Evolutionary conservation across 2,113 vertebrate species (phyloP).

Genomic region (Engraulis encrasicolus): DNA sequence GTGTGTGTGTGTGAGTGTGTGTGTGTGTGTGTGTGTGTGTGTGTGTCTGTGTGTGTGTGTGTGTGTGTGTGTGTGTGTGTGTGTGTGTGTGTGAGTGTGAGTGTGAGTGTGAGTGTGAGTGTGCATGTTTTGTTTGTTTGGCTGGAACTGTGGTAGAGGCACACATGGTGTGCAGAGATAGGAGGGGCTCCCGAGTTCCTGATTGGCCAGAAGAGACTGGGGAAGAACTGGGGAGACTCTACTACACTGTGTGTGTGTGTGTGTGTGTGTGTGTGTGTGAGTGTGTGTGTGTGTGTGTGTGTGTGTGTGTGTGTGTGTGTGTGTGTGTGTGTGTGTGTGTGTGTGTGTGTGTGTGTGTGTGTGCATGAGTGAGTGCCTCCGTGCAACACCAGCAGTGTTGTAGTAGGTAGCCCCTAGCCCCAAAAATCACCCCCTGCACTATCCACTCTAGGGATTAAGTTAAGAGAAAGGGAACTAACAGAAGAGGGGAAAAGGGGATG

Average conservation of each 20-base stretch:
- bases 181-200: background rate
- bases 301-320: background rate
- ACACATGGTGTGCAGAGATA: conserved; percentile 6
- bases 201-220: background rate
- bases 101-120: background rate
- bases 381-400: background rate
- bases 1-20: too few species aligned
- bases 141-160: background rate
- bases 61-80: background rate
- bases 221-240: background rate
- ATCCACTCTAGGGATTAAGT: background rate
- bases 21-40: too few species aligned
- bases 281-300: background rate
- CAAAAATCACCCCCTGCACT: conserved; percentile 8
- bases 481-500: background rate
- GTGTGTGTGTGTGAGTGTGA: background rate
- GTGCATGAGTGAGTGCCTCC: background rate
- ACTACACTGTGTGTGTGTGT: background rate
- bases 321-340: background rate
- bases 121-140: background rate
- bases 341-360: background rate
- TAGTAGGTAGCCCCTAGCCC: background rate
- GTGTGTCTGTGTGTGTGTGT: too few species aligned
- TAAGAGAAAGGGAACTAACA: background rate
- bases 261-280: background rate